Base-by-base conservation (phyloP, 1,140 invertebrate genomes). In the Ladona fulva region DNA sequence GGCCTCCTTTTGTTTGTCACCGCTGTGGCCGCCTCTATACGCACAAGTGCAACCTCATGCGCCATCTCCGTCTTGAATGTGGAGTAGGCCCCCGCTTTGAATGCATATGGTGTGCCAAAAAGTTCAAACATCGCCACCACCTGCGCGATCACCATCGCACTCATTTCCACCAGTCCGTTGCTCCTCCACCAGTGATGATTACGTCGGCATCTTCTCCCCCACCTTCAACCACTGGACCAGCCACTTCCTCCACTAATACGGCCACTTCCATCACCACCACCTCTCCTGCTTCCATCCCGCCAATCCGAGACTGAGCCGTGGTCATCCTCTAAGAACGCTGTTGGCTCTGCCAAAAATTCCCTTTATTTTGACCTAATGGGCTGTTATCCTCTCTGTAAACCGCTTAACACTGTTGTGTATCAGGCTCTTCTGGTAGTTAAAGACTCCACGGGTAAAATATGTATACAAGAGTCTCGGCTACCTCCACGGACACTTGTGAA, bases 21-120 rank as follows among this genome's bases (percentile, higher is more conserved):
- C 83, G 84, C 37, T 89, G 89, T 78, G 83, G 83, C 19, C 84
- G 87, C 25, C 82, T 81, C 16, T 88, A 88, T 77, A 83, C 84
- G 0, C 86, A 86, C 22, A 87, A 86, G 74, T 87, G 86, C 0
- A 83, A 84, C 37, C 81, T 88, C 0, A 84, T 84, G 42, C 83
- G 86, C 10, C 87, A 89, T 79, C 80, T 86, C 78, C 82, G 83
- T 25, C 83, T 84, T 75, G 83, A 83, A 74, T 84, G 83, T 24
- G 77, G 77, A 73, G 29, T 22, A 42, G 74, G 73, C 59, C 83
- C 83, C 0, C 81, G 83, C 78, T 84, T 82, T 79, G 78, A 80
- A 7, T 84, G 84, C 74, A 80, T 78, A 29, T 78, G 66, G 66
- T 78, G 77, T 22, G 11, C 22, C 52, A 79, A 76, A 44, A 52